A percentile compares a stretch with the other conserved stretches of the same genome.
Conservation (phyloP, 2,888 invertebrate species). For the Phaedon cochleariae region DNA sequence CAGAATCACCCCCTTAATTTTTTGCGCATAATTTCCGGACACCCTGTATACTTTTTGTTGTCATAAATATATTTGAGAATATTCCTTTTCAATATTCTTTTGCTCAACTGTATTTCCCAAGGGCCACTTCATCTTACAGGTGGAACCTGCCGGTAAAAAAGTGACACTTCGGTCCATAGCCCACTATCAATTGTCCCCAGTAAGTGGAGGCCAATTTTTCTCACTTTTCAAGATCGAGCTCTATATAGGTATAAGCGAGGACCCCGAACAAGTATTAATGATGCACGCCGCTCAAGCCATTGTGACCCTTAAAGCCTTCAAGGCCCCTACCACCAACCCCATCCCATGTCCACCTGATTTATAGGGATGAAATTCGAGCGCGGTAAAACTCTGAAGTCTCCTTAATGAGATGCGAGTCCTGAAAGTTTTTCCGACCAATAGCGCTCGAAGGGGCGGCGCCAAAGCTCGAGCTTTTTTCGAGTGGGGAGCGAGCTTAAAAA, state of each 20-base stretch:
- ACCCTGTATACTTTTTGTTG: too few relatives aligned
- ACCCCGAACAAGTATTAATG: conserved; percentile 58
- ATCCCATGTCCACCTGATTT: conserved; percentile 54
- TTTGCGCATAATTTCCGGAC: too few relatives aligned
- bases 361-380: conserved; percentile 60
- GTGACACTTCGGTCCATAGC: conserved; percentile 52
- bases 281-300: conserved; percentile 48
- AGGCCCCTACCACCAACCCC: conserved; percentile 41
- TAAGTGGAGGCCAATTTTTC: conserved; percentile 52
- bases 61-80: too few relatives aligned
- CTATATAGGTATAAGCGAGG: conserved; percentile 32
- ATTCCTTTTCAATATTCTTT: too few relatives aligned
- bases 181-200: conserved; percentile 53
- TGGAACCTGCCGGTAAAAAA: conserved; percentile 37
- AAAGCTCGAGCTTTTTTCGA: conserved; percentile 53
- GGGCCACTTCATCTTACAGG: conserved; percentile 41
- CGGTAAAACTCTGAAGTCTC: conserved; percentile 61
- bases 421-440: conserved; percentile 62
- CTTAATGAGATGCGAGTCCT: conserved; percentile 62
- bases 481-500: conserved; percentile 58
- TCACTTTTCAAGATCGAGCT: conserved; percentile 57
- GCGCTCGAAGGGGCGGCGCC: conserved; percentile 53
- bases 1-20: too few relatives aligned
- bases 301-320: conserved; percentile 48
- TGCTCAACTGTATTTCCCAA: conserved; percentile 31